A percentile compares a stretch with the other conserved stretches of the same genome.
Evolutionary conservation across 2,888 invertebrate genomes (phyloP).

Genomic region (Stomorhina lunata): DNA sequence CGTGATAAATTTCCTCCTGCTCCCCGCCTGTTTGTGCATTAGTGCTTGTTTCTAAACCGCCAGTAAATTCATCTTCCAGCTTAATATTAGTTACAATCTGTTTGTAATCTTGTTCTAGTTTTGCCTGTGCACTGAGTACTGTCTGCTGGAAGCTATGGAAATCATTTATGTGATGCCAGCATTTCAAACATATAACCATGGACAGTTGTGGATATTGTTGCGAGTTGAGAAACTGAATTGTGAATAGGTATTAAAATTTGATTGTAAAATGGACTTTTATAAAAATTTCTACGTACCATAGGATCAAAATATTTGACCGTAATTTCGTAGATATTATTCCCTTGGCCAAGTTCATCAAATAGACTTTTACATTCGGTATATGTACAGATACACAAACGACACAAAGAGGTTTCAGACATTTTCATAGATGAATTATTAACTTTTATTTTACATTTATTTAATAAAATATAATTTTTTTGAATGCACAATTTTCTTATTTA

Average conservation of each 20-base stretch:
- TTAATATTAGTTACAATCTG: background rate
- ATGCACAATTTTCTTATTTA: too few species aligned
- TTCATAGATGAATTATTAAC: background rate
- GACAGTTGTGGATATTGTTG: background rate
- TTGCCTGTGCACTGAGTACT: constrained; percentile 6
- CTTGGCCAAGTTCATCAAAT: background rate
- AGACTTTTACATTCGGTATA: constrained; percentile 7
- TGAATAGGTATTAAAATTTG: background rate
- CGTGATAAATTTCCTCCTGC: background rate
- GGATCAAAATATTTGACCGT: constrained; percentile 53
- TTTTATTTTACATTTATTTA: background rate
- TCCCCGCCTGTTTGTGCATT: background rate
- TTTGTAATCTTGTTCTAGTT: background rate
- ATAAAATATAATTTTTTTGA: background rate
- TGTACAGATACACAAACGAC: constrained; percentile 1
- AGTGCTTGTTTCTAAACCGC: background rate
- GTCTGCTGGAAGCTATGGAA: constrained; percentile 50
- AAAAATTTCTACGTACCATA: constrained; percentile 16
- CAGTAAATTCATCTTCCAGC: background rate
- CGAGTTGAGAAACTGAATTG: constrained; percentile 6
- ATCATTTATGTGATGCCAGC: constrained; percentile 54
- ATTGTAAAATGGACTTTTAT: background rate
- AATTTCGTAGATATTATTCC: constrained; percentile 33
- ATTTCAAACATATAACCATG: constrained; percentile 34
- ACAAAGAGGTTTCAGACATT: background rate